A percentile compares a stretch with the other conserved stretches of the same genome.
Conservation (phyloP, 2,113 vertebrate genomes). For the Tursiops truncatus region DNA sequence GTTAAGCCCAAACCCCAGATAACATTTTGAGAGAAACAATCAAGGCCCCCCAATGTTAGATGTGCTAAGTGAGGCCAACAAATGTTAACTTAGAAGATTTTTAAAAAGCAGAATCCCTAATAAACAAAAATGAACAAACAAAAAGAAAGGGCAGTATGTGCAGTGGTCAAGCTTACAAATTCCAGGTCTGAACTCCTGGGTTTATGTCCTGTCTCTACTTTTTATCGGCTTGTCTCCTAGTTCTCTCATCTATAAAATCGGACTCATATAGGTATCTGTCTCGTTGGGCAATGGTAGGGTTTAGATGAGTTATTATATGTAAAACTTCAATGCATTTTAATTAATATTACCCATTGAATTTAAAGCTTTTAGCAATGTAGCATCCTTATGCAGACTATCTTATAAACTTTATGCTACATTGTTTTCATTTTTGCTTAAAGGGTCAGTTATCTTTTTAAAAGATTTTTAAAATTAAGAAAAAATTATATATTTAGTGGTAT, state of each 20-base stretch:
- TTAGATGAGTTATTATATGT: background rate
- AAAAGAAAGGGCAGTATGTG: background rate
- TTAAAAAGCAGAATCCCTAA: background rate
- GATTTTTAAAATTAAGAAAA: background rate
- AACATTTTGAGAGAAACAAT: constrained; percentile 21
- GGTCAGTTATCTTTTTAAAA: background rate
- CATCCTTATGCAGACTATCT: background rate
- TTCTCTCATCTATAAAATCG: background rate
- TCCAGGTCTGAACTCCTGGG: background rate
- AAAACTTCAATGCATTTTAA: background rate
- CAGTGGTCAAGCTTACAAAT: background rate
- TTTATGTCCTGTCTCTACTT: background rate
- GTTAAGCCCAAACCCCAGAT: background rate
- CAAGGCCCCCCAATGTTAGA: background rate
- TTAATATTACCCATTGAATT: background rate
- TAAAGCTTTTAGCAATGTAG: background rate
- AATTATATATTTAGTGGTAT: background rate
- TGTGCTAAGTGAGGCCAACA: background rate
- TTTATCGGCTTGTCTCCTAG: background rate
- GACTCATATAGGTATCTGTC: background rate
- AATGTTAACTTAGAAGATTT: background rate
- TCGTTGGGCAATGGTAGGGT: fast-evolving
- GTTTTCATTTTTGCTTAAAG: background rate
- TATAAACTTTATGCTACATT: background rate
- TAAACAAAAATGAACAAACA: background rate